phyloP scores from a whole-genome alignment of 2,888 invertebrate species.

The Microplitis deprimator region DNA sequence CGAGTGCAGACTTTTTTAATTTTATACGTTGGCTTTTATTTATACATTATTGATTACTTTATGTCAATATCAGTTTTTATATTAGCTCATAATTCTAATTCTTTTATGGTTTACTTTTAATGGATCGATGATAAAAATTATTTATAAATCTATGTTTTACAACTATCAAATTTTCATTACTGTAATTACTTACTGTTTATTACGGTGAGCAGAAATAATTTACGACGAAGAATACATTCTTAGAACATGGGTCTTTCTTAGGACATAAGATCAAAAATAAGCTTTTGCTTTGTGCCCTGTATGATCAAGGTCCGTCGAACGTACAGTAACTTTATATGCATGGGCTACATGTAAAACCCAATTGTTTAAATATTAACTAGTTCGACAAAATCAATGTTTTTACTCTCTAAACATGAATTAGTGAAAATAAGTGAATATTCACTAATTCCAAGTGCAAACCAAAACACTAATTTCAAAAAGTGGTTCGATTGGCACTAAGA shows the following conservation, averaged over 20 bases:
- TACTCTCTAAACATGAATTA: too few species aligned
- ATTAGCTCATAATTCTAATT: neutral
- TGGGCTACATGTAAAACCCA: too few species aligned
- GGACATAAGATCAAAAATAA: neutral
- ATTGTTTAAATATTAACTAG: too few species aligned
- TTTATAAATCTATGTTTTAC: too few species aligned
- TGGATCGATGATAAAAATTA: too few species aligned
- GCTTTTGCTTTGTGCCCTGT: neutral
- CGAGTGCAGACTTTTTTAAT: neutral
- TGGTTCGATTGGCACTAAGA: too few species aligned
- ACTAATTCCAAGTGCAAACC: too few species aligned
- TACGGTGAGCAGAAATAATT: neutral
- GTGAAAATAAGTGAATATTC: too few species aligned
- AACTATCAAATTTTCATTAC: too few species aligned
- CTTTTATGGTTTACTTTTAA: neutral
- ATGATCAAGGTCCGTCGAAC: neutral
- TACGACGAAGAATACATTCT: neutral
- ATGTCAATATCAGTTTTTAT: neutral
- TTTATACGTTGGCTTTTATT: neutral
- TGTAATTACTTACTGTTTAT: too few species aligned
- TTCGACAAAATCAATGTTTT: neutral
- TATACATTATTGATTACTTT: conserved; percentile 1
- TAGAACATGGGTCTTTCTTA: too few species aligned
- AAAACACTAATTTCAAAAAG: too few species aligned
- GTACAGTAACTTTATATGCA: neutral